These are phyloP conservation scores for Rhingia campestris DNA, from an alignment of 2,888 invertebrate genomes.

Conservation along the genomic window DNA sequence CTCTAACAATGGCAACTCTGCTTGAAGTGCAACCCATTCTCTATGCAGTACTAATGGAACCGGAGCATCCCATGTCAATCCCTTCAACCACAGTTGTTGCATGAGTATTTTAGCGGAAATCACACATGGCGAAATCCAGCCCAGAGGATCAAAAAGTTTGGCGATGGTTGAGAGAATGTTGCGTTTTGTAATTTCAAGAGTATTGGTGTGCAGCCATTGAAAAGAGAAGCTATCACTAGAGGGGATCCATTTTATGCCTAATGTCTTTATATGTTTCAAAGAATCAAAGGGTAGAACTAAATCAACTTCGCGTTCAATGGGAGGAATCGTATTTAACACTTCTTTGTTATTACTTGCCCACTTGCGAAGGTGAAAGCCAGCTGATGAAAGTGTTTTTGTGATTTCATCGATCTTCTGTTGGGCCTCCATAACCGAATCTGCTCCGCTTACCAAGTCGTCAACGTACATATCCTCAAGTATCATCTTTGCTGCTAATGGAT, in stretches of 20 bases:
- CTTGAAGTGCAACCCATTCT: too few species aligned
- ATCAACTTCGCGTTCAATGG: not conserved
- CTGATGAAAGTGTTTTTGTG: not conserved
- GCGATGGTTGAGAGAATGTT: conserved; percentile 14
- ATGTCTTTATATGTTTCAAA: not conserved
- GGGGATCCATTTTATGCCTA: conserved; percentile 24
- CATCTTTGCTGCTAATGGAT: conserved; percentile 18
- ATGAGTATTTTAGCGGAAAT: too few species aligned
- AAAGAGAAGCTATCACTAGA: conserved; percentile 2
- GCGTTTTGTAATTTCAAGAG: not conserved
- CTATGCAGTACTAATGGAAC: too few species aligned
- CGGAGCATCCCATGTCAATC: too few species aligned
- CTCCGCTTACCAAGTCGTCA: conserved; percentile 21
- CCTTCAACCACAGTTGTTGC: too few species aligned
- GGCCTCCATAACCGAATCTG: conserved; percentile 6
- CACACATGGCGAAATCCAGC: too few species aligned
- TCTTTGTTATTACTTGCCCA: conserved; percentile 19
- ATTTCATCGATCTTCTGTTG: not conserved
- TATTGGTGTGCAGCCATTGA: not conserved
- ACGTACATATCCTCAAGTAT: conserved; percentile 15
- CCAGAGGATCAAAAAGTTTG: too few species aligned
- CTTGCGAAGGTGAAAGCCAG: too few species aligned
- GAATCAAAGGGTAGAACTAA: not conserved
- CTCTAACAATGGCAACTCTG: too few species aligned
- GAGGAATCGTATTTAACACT: not conserved